Percentiles rank a stretch among this genome's conserved stretches.
Evolutionary conservation across 2,113 vertebrate genomes (phyloP).

Genomic region (Myiozetetes cayanensis): DNA sequence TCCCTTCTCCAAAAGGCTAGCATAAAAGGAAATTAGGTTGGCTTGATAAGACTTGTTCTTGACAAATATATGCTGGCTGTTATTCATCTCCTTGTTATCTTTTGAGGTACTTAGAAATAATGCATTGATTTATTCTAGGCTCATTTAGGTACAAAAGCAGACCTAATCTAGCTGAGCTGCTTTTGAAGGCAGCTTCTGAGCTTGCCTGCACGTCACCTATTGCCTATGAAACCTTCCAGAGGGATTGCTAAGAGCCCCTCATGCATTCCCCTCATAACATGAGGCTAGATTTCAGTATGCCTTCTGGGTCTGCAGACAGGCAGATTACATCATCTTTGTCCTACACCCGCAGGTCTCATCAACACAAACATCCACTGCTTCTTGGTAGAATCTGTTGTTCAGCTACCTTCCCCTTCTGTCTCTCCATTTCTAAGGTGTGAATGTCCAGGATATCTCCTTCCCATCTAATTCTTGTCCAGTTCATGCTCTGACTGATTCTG

Average conservation of each 20-base stretch:
- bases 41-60: conserved; percentile 37
- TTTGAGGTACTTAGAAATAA: conserved; percentile 19
- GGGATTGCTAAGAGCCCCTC: background rate
- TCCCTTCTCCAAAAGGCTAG: background rate
- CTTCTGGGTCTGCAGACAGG: background rate
- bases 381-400: background rate
- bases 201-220: background rate
- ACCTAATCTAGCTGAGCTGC: background rate
- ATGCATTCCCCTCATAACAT: background rate
- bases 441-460: background rate
- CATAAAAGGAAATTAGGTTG: conserved; percentile 52
- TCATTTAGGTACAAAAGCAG: conserved; percentile 10
- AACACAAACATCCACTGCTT: background rate
- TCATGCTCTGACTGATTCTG: background rate
- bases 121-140: conserved; percentile 7
- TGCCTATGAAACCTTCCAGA: background rate
- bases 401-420: background rate
- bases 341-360: background rate
- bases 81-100: conserved; percentile 34
- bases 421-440: background rate
- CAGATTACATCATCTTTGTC: background rate
- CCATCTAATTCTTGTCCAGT: background rate
- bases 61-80: conserved; percentile 22
- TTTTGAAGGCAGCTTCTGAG: background rate
- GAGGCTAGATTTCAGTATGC: background rate